Percentiles rank a stretch among this genome's conserved stretches.
These are phyloP conservation scores for Netelia virgata DNA, from an alignment of 2,888 invertebrate genomes.

Conservation along the genomic window DNA sequence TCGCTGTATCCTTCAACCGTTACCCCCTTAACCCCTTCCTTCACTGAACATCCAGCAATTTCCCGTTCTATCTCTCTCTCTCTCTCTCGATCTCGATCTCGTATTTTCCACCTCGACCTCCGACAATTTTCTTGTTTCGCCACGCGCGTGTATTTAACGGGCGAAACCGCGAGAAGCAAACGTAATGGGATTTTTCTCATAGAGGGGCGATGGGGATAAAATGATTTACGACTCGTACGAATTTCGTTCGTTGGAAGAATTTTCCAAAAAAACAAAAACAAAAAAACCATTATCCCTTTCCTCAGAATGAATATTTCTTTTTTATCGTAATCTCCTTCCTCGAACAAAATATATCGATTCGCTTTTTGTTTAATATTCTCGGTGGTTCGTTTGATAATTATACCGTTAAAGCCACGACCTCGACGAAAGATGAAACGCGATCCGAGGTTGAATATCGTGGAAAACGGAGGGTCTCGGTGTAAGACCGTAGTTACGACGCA, in stretches of 20 bases:
- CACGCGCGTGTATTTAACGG: neutral
- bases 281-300: no score
- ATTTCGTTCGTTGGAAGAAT: neutral
- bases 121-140: slow-evolving; percentile 15
- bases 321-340: no score
- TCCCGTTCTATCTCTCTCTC: neutral
- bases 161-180: neutral
- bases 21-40: no score
- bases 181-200: neutral
- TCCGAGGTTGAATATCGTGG: neutral
- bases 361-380: neutral
- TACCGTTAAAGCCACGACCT: no score
- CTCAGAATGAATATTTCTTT: no score
- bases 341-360: neutral
- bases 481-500: neutral
- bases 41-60: neutral
- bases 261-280: no score
- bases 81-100: no score
- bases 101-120: slow-evolving; percentile 15
- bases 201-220: no score
- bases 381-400: neutral
- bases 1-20: no score
- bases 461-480: neutral
- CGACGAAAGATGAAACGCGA: neutral
- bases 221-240: neutral